These are phyloP conservation scores for Cactoblastis cactorum DNA, from an alignment of 2,888 invertebrate genomes.

Conservation along the genomic window DNA sequence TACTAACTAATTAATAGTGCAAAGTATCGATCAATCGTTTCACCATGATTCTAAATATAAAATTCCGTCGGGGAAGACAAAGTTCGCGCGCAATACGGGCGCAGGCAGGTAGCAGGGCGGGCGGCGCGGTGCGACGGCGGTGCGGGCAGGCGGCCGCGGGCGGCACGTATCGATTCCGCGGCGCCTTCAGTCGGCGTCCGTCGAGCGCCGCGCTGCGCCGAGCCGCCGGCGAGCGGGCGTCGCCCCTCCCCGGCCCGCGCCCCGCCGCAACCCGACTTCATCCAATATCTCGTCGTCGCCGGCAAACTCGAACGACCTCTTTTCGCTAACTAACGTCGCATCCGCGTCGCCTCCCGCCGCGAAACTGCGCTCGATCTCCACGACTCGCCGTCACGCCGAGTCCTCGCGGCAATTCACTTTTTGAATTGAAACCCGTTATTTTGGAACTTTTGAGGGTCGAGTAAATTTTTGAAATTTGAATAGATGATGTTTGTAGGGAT, in stretches of 20 bases:
- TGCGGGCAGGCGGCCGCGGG: constrained; percentile 55
- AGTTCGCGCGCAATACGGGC: constrained; percentile 78
- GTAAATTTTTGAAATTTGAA: neutral
- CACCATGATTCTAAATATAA: constrained; percentile 79
- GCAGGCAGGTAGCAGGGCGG: constrained; percentile 56
- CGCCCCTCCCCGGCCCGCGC: constrained; percentile 53
- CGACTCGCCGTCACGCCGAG: constrained; percentile 19
- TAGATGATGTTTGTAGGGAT: constrained; percentile 12
- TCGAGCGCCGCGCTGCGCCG: constrained; percentile 78
- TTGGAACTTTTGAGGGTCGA: neutral
- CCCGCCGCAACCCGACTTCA: constrained; percentile 39
- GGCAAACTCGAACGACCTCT: constrained; percentile 77
- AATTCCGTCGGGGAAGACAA: constrained; percentile 76
- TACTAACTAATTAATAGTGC: constrained; percentile 66
- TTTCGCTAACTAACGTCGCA: constrained; percentile 75
- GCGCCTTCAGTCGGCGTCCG: constrained; percentile 76
- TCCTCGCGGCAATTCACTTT: constrained; percentile 11
- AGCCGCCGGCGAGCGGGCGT: constrained; percentile 69
- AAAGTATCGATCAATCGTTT: constrained; percentile 78
- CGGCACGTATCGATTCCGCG: constrained; percentile 74
- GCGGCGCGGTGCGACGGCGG: constrained; percentile 47
- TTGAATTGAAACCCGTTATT: neutral
- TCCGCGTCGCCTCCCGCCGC: constrained; percentile 68
- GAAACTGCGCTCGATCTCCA: constrained; percentile 64
- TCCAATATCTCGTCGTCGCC: constrained; percentile 62